Conservation (phyloP, 2,888 invertebrate genomes). For the Lissocephala sabroskyi region DNA sequence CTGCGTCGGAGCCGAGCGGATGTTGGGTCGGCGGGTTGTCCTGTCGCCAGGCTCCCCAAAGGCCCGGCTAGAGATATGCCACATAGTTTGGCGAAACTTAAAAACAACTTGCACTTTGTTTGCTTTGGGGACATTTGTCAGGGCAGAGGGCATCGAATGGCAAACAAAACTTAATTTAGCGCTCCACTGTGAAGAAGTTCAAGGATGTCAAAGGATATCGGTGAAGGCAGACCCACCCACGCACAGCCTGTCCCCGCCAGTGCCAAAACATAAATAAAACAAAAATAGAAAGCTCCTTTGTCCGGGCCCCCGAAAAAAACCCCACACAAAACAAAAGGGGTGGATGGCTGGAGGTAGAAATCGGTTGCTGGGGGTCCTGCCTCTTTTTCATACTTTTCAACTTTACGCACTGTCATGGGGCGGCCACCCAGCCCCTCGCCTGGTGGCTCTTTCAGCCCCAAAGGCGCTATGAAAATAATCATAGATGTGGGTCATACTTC, state of each 20-base stretch:
- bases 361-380: no score
- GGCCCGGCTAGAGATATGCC: conserved; percentile 46
- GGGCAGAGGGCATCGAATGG: conserved; percentile 14
- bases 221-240: conserved; percentile 10
- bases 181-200: conserved; percentile 51
- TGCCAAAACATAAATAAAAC: conserved; percentile 59
- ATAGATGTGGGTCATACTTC: conserved; percentile 63
- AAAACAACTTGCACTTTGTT: conserved; percentile 62
- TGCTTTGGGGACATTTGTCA: conserved; percentile 65
- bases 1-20: conserved; percentile 25
- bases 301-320: conserved; percentile 5
- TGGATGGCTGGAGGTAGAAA: no score
- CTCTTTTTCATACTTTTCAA: conserved; percentile 40
- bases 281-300: conserved; percentile 18
- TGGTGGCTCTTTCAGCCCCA: conserved; percentile 35
- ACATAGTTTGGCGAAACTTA: conserved; percentile 55
- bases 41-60: conserved; percentile 38
- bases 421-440: neutral
- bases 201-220: conserved; percentile 54
- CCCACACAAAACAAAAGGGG: no score
- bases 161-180: conserved; percentile 59
- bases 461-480: conserved; percentile 65
- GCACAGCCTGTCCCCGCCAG: conserved; percentile 38
- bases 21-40: no score
- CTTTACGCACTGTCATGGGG: conserved; percentile 43